These are phyloP conservation scores for Streptopelia turtur DNA, from an alignment of 2,797 vertebrate species.

Conservation along the genomic window DNA sequence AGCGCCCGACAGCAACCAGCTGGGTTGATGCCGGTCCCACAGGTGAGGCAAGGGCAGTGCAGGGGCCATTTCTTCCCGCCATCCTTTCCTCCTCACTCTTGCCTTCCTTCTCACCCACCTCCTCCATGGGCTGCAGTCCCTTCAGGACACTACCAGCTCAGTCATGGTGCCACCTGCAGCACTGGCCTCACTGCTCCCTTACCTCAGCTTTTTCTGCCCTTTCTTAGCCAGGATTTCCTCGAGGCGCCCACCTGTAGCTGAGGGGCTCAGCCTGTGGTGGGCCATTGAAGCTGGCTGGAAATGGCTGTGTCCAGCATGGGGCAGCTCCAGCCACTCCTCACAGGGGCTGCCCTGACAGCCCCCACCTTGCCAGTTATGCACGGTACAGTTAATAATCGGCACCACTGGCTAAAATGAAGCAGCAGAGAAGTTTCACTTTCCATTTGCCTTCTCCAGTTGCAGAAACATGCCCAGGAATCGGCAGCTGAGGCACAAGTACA, in stretches of 20 bases:
- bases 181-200: not conserved
- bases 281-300: fast-evolving
- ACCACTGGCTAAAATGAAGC: not conserved
- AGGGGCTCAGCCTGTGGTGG: not conserved
- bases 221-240: not conserved
- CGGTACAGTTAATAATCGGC: not conserved
- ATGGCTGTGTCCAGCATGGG: fast-evolving
- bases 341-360: not conserved
- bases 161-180: not conserved
- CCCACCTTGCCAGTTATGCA: not conserved
- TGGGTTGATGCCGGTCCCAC: fast-evolving
- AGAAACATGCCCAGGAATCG: fast-evolving
- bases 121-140: not conserved
- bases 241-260: fast-evolving
- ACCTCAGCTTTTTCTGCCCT: not conserved
- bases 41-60: fast-evolving
- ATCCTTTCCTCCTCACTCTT: not conserved
- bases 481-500: not conserved
- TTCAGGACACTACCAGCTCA: not conserved
- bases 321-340: not conserved
- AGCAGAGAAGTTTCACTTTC: not conserved
- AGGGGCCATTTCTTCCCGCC: not conserved
- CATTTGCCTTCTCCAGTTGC: not conserved
- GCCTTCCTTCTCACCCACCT: not conserved
- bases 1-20: not conserved